Percentiles rank a stretch among this genome's conserved stretches.
phyloP scores from a whole-genome alignment of 1,140 invertebrate species.

The Apis florea region DNA sequence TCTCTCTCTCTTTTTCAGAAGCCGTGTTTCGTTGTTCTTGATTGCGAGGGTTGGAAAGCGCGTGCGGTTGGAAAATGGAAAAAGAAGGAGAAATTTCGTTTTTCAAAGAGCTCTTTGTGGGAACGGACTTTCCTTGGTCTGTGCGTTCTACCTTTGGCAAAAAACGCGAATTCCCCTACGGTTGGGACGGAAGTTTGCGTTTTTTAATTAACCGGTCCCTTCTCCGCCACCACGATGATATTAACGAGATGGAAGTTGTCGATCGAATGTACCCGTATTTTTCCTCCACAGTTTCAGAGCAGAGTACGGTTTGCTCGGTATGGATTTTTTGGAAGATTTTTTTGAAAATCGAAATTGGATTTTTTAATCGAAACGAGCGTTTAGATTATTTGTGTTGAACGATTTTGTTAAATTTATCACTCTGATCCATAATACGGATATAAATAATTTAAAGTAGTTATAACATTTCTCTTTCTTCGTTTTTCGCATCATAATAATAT shows the following conservation, averaged over 20 bases:
- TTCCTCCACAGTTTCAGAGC: not conserved
- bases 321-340: too few relatives aligned
- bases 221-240: not conserved
- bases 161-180: not conserved
- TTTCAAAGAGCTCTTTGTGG: conserved; percentile 39
- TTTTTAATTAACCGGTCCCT: conserved; percentile 16
- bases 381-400: too few relatives aligned
- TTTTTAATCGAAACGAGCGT: too few relatives aligned
- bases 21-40: not conserved
- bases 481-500: too few relatives aligned
- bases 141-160: conserved; percentile 10
- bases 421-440: too few relatives aligned
- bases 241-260: conserved; percentile 15
- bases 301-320: too few relatives aligned
- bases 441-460: too few relatives aligned
- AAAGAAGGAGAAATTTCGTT: conserved; percentile 32
- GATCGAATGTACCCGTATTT: not conserved
- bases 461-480: too few relatives aligned
- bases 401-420: too few relatives aligned
- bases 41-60: not conserved
- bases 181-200: conserved; percentile 18
- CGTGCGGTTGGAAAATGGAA: not conserved
- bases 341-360: not conserved
- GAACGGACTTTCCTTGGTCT: not conserved
- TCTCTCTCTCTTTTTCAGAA: too few relatives aligned